Conservation (phyloP, 2,797 vertebrate species). For the Coluber constrictor region DNA sequence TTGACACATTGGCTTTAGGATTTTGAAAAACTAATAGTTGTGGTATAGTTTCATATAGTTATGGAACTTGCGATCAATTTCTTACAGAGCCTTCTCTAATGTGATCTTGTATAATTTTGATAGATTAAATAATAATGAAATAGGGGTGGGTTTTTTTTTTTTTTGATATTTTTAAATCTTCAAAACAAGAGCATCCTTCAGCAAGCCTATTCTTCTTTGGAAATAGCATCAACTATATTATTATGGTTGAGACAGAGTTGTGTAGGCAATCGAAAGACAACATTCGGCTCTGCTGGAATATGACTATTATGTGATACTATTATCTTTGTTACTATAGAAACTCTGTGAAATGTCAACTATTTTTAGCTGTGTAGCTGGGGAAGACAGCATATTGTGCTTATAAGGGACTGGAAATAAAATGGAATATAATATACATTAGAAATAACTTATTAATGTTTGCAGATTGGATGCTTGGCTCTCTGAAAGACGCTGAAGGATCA, state of each 20-base stretch:
- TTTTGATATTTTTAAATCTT: conserved; percentile 12
- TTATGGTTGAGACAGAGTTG: conserved; percentile 24
- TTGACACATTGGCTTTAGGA: background rate
- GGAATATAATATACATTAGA: conserved; percentile 5
- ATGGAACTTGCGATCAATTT: background rate
- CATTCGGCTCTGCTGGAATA: conserved; percentile 51
- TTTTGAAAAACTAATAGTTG: background rate
- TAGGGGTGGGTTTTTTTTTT: background rate
- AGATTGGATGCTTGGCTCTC: background rate
- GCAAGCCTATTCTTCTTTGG: background rate
- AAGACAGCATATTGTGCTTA: conserved; percentile 43
- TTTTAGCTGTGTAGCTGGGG: conserved; percentile 59
- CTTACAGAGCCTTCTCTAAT: background rate
- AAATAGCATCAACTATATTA: conserved; percentile 26
- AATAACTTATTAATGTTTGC: conserved; percentile 26
- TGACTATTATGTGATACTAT: conserved; percentile 51
- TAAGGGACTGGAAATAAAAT: conserved; percentile 52
- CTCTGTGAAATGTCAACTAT: conserved; percentile 65
- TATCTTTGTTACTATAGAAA: conserved; percentile 70
- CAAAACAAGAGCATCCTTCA: background rate
- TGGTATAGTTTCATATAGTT: background rate
- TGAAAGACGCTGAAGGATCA: background rate
- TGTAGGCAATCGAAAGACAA: conserved; percentile 42
- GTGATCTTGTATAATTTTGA: background rate
- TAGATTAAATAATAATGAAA: background rate